Base-by-base conservation (phyloP, 2,113 vertebrate species). In the Cnemophilus loriae region DNA sequence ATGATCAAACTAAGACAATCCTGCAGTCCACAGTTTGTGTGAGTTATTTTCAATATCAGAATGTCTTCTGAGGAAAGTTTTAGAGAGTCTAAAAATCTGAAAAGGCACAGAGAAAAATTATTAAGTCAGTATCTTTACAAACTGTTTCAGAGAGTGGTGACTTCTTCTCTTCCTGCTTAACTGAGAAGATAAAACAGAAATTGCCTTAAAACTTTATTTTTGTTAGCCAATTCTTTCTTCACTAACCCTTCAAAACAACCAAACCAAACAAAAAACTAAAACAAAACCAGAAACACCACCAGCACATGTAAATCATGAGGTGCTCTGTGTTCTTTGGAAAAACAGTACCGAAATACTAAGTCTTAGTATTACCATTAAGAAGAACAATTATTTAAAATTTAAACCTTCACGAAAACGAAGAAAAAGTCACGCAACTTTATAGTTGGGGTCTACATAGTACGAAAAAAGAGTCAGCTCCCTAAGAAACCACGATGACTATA, bases 21-120 rank as follows among this genome's bases (percentile, higher is more conserved):
- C 92, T 97, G 98, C 83, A 99, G 97, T 11, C 98, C 99, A 26
- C 82, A 96, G 11, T 93, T 97, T 41, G 96, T 88, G 76, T 98
- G 98, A 26, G 98, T 98, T 26, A 98, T 95, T 97, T 95, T 98
- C 70, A 99, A 95, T 13, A 95, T 91, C 79, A 98, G 83, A 53
- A 96, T 65, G 93, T 99, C 99, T 64, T 98, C 97, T 20, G 98
- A 84, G 7, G 98, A 98, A 53, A 99, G 94, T 87, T 97, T 98
- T 81, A 99, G 89, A 4, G 97, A 95, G 13, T 97, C 95, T 73
- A 97, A 97, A 98, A 99, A 99, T 91, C 99, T 99, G 95, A 57
- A 94, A 94, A 89, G 21, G 69, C 15, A 73, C 9, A 79, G 24
- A 76, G 32, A 85, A 77, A 65, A 87, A 73, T 20, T 2, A 86